These are phyloP conservation scores for Ligdia adustata DNA, from an alignment of 2,888 invertebrate species.

Conservation along the genomic window DNA sequence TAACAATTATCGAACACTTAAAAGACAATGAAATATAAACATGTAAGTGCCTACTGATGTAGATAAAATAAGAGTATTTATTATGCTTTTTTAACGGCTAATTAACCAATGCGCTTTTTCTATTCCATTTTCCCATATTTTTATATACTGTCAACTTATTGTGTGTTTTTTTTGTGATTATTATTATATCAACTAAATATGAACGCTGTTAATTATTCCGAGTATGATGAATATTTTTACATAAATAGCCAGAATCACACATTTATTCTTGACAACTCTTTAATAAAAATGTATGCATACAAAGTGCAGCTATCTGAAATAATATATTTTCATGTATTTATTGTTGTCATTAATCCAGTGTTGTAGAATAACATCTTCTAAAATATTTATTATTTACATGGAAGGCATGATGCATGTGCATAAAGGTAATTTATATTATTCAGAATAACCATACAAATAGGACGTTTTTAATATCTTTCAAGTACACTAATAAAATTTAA, in stretches of 20 bases:
- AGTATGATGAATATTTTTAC: too few relatives aligned
- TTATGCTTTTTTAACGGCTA: too few relatives aligned
- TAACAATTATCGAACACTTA: too few relatives aligned
- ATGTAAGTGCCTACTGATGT: too few relatives aligned
- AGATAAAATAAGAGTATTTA: too few relatives aligned
- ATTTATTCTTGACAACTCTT: not conserved
- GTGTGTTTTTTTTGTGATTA: too few relatives aligned
- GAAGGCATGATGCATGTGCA: conserved; percentile 74
- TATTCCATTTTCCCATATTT: too few relatives aligned
- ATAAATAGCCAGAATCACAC: conserved; percentile 12
- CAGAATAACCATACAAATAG: conserved; percentile 39
- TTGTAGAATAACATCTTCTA: conserved; percentile 15
- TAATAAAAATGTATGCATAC: conserved; percentile 7
- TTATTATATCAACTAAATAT: too few relatives aligned
- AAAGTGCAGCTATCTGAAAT: conserved; percentile 20
- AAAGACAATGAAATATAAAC: too few relatives aligned
- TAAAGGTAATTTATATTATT: conserved; percentile 18
- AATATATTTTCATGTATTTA: conserved; percentile 36
- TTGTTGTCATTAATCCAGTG: conserved; percentile 29
- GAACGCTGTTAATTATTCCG: too few relatives aligned
- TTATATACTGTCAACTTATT: too few relatives aligned
- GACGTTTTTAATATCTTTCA: conserved; percentile 35
- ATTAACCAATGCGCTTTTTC: too few relatives aligned
- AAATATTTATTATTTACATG: conserved; percentile 69
- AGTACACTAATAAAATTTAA: conserved; percentile 29